Evolutionary conservation across 2,888 invertebrate species (phyloP), one percentile per base, ranked within the genome.

Genomic region (Yponomeuta malinellus): DNA sequence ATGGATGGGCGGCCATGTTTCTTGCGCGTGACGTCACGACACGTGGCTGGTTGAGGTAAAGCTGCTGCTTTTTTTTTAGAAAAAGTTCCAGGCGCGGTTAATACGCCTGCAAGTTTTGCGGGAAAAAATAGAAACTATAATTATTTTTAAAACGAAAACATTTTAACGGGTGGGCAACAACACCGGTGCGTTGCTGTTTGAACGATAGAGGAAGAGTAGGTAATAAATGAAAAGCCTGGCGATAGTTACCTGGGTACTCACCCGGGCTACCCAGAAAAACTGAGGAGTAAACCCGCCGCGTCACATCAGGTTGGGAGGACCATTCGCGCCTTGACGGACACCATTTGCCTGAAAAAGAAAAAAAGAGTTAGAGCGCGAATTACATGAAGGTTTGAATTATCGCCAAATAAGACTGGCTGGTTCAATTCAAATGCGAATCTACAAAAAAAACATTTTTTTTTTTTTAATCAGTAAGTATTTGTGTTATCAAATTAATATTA

Each of bases 221-320:
- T 15, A 15, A 15, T 59, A 59, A 59, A 59, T 59, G 52, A 15
- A 59, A 59, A 59, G 63, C 33, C 23, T 65, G 65, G 65, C 15
- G 29, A 63, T 70, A 63, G 29, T 92, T 92, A 94, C 94, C 94
- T 87, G 93, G 93, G 86, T 90, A 95, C 94, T 95, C 93, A 93
- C 96, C 96, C 87, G 97, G 97, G 94, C 97, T 97, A 92, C 97
- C 97, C 89, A 97, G 96, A 95, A 97, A 97, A 93, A 97, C 97
- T 89, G 97, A 97, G 93, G 97, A 97, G 93, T 97, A 97, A 78
- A 96, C 96, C 86, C 97, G 95, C 93, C 97, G 95, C 92, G 97
- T 95, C 80, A 96, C 96, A 89, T 97, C 97, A 79, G 96, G 96
- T 80, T 96, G 96, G 80, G 96, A 96, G 79, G 96, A 96, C 97